Evolutionary conservation across 2,888 invertebrate species (phyloP).

Genomic region (Agrypnus murinus): DNA sequence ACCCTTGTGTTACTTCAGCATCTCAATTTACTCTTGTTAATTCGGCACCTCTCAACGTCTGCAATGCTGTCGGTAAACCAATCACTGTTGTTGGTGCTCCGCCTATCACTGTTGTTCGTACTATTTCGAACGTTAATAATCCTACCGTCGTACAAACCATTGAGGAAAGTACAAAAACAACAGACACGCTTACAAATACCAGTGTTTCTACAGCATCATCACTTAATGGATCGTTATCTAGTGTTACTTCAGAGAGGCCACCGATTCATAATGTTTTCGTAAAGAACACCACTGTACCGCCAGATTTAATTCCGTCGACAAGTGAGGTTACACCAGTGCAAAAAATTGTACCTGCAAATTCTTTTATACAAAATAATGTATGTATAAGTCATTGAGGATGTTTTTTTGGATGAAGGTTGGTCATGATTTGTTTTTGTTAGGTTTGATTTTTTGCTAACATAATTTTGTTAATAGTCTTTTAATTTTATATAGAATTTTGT

Average conservation of each 20-base stretch:
- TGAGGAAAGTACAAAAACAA: constrained; percentile 37
- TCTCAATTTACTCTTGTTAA: constrained; percentile 68
- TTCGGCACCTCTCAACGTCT: constrained; percentile 64
- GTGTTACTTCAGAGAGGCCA: constrained; percentile 27
- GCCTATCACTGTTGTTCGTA: constrained; percentile 68
- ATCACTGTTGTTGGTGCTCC: constrained; percentile 69
- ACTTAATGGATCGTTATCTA: constrained; percentile 41
- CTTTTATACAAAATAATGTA: constrained; percentile 67
- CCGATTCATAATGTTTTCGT: constrained; percentile 69
- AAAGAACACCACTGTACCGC: constrained; percentile 64
- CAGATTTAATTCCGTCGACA: constrained; percentile 48
- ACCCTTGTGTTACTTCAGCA: constrained; percentile 63
- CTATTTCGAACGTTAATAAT: constrained; percentile 55
- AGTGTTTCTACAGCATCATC: constrained; percentile 15
- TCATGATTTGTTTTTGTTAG: too few species aligned
- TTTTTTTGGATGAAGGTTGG: too few species aligned
- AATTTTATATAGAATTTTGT: too few species aligned
- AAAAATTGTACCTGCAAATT: constrained; percentile 67
- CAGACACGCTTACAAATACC: constrained; percentile 21
- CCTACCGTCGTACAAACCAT: constrained; percentile 22
- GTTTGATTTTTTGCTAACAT: too few species aligned
- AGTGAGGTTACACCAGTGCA: constrained; percentile 66
- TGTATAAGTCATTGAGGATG: too few species aligned
- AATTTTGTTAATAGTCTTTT: too few species aligned
- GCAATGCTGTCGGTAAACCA: constrained; percentile 64